Percentiles rank a stretch among this genome's conserved stretches.
Conservation (phyloP, 2,797 vertebrate species). For the Pangasius krempfi region DNA sequence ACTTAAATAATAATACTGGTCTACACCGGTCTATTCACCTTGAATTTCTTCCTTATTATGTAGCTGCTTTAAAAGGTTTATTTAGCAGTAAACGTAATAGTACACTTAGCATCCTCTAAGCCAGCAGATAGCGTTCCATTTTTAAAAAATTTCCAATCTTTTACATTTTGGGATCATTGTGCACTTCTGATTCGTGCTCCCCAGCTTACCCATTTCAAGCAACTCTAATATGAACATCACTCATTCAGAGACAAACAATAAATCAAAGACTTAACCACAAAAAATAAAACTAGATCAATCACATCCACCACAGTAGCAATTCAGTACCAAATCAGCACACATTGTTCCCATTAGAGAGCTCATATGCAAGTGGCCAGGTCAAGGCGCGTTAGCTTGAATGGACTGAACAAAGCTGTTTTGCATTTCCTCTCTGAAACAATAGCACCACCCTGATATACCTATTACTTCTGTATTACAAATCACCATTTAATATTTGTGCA, state of each 20-base stretch:
- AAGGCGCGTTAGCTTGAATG: constrained; percentile 32
- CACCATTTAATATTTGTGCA: not conserved
- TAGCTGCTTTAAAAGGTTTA: not conserved
- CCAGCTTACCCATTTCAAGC: not conserved
- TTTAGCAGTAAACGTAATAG: not conserved
- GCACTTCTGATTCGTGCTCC: not conserved
- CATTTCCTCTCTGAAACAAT: not conserved
- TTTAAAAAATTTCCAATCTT: not conserved
- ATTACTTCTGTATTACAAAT: not conserved
- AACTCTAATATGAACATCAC: not conserved
- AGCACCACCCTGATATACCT: not conserved
- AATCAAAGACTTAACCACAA: not conserved
- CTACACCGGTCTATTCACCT: not conserved
- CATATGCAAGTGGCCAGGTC: constrained; percentile 28
- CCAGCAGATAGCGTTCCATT: not conserved
- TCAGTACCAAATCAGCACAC: constrained; percentile 65
- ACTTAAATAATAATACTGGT: not conserved
- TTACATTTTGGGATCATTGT: not conserved
- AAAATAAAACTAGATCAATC: constrained; percentile 65
- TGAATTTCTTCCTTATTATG: not conserved
- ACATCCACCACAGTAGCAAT: constrained; percentile 59
- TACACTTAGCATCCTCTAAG: not conserved
- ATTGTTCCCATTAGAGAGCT: constrained; percentile 68
- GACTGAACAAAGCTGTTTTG: not conserved
- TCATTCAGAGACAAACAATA: constrained; percentile 14